A percentile compares a stretch with the other conserved stretches of the same genome.
These are phyloP conservation scores for Phalera bucephala DNA, from an alignment of 2,888 invertebrate genomes.

Conservation along the genomic window DNA sequence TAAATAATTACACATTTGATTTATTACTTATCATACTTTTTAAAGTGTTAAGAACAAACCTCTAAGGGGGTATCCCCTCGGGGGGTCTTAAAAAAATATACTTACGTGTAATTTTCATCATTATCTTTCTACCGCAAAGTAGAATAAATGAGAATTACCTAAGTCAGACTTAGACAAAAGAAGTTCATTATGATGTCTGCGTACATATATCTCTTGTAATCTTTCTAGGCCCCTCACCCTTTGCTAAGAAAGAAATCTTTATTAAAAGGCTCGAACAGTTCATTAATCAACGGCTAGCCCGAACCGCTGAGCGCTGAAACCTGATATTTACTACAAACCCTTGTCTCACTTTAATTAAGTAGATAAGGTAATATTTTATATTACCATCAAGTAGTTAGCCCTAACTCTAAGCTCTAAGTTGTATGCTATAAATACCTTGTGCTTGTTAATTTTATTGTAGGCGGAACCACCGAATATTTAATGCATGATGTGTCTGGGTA, in stretches of 20 bases:
- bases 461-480: no score
- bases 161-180: neutral
- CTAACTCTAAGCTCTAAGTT: conserved; percentile 1
- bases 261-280: conserved; percentile 16
- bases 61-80: no score
- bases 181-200: conserved; percentile 1
- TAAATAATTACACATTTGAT: no score
- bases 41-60: no score
- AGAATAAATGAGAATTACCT: neutral
- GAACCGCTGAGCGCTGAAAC: conserved; percentile 22
- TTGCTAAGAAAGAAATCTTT: conserved; percentile 7
- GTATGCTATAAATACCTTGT: no score
- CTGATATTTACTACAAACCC: conserved; percentile 27
- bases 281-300: conserved; percentile 26
- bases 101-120: no score
- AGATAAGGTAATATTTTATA: conserved; percentile 10
- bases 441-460: no score
- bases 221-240: neutral
- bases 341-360: conserved; percentile 20
- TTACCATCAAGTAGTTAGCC: neutral
- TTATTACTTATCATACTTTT: no score
- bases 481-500: no score
- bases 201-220: neutral
- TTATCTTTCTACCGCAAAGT: no score
- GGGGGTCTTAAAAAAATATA: no score